phyloP scores from a whole-genome alignment of 2,797 vertebrate species.

The Loriculus beryllinus region DNA sequence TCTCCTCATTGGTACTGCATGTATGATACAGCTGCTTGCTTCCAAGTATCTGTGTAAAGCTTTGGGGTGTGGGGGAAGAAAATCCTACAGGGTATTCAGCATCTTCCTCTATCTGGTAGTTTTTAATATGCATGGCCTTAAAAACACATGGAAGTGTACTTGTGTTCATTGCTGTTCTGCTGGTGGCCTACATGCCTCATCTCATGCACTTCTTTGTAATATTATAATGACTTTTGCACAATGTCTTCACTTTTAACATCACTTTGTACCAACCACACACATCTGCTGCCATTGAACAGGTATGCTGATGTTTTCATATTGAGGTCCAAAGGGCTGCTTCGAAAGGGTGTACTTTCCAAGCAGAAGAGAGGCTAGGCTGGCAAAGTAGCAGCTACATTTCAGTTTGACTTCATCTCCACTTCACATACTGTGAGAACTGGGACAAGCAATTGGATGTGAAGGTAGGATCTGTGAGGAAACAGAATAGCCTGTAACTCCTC shows the following conservation, averaged over 20 bases:
- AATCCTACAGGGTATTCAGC: accelerated
- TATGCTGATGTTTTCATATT: accelerated
- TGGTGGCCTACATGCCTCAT: not conserved
- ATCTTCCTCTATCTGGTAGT: not conserved
- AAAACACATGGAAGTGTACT: not conserved
- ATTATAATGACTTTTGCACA: too few species aligned
- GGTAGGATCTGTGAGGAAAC: not conserved
- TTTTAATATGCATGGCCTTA: not conserved
- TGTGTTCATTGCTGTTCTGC: not conserved
- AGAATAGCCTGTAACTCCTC: not conserved
- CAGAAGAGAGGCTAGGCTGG: not conserved
- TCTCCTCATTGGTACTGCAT: not conserved
- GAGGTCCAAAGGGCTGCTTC: not conserved
- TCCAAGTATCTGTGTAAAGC: accelerated
- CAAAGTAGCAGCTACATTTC: not conserved
- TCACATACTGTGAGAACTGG: not conserved
- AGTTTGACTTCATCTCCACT: not conserved
- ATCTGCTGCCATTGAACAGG: accelerated
- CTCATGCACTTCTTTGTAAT: not conserved
- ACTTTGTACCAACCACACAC: accelerated
- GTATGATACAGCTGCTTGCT: not conserved
- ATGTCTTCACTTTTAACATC: accelerated
- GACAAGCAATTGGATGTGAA: accelerated
- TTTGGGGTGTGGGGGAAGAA: not conserved
- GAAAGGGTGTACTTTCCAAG: not conserved